Percentiles rank a stretch among this genome's conserved stretches.
Evolutionary conservation across 2,888 invertebrate genomes (phyloP).

Genomic region (Leptarthrus brevirostris): DNA sequence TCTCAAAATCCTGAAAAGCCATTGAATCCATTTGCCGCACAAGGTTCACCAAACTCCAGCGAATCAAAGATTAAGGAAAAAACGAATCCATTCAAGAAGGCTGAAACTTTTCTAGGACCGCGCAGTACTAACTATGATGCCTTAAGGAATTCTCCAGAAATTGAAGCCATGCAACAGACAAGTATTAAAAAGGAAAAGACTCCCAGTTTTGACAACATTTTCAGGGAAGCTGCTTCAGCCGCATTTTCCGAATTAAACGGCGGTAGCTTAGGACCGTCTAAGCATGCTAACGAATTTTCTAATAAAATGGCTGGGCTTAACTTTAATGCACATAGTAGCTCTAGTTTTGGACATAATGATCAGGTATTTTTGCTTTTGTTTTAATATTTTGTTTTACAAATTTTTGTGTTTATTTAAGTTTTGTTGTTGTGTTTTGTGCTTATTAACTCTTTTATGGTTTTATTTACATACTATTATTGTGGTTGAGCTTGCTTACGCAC

Average conservation of each 20-base stretch:
- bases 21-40: conserved; percentile 22
- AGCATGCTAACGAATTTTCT: conserved; percentile 54
- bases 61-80: conserved; percentile 22
- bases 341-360: conserved; percentile 48
- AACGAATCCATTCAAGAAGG: conserved; percentile 50
- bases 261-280: conserved; percentile 15
- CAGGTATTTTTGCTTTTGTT: conserved; percentile 43
- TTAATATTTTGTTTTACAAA: conserved; percentile 30
- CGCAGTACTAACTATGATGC: conserved; percentile 49
- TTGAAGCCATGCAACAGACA: conserved; percentile 42
- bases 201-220: conserved; percentile 50
- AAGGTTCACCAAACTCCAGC: background rate
- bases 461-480: conserved; percentile 35
- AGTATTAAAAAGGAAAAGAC: conserved; percentile 24
- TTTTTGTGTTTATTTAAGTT: conserved; percentile 24
- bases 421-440: conserved; percentile 1
- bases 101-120: conserved; percentile 43
- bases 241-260: conserved; percentile 55
- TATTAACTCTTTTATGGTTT: conserved; percentile 42
- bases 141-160: conserved; percentile 51
- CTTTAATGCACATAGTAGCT: conserved; percentile 49
- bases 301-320: conserved; percentile 53
- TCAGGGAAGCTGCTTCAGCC: conserved; percentile 54
- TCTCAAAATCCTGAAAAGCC: background rate
- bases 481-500: conserved; percentile 13